Evolutionary conservation across 2,797 vertebrate species (phyloP), one percentile per base, ranked within the genome.

Genomic region (Phaenicophaeus curvirostris): DNA sequence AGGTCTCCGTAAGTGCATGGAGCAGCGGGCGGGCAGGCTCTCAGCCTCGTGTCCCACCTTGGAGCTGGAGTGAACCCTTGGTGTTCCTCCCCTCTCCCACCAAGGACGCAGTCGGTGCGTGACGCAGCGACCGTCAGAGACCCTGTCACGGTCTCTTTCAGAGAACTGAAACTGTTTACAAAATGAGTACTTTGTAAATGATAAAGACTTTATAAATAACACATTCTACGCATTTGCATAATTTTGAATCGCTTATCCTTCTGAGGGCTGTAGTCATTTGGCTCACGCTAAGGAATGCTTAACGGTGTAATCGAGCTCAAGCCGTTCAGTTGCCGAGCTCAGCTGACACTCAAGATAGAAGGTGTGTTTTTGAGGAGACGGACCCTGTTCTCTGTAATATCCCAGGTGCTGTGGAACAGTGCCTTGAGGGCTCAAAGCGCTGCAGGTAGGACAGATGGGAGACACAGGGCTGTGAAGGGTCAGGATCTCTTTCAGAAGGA

Each of bases 241-340:
- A 80, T 92, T 90, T 80, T 90, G 92, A 83, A 95, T 95, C 50
- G 15, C 76, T 89, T 95, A 85, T 23, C 75, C 67, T 95, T 95
- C 33, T 71, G 78, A 92, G 86, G 57, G 15, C 87, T 87, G 35
- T 59, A 87, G 72, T 93, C 51, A 44, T 62, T 80, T 78, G 72
- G 72, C 87, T 92, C 39, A 6, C 0, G 3, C 92, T 94, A 37
- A 79, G 71, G 25, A 68, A 44, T 1, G 1, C 46, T 92, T 93
- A 87, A 68, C 0, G 0, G 51, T 61, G 35, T 58, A 81, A 69
- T 50, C 72, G 57, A 83, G 72, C 94, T 87, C 39, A 42, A 85
- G 66, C 50, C 5, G 2, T 61, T 61, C 1, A 2, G 24, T 68
- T 87, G 44, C 53, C 2, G 20, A 33, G 24, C 61, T 0, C 10